Percentiles rank a stretch among this genome's conserved stretches.
phyloP scores from a whole-genome alignment of 2,113 vertebrate genomes.

The Sinocyclocheilus rhinocerous region DNA sequence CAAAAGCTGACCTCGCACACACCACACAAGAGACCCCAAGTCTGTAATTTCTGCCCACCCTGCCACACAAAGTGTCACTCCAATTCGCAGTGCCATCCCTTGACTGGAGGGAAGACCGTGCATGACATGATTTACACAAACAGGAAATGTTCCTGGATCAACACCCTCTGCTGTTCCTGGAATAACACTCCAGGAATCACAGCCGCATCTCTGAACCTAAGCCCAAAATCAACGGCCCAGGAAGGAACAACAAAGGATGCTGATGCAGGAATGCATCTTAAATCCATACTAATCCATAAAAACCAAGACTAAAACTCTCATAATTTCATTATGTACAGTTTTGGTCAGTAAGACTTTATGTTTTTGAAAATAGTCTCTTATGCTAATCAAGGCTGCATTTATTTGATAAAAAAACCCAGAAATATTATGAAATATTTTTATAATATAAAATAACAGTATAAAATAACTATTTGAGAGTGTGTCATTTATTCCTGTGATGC shows the following conservation, averaged over 20 bases:
- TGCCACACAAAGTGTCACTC: not conserved
- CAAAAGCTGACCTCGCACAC: not conserved
- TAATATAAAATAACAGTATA: too few relatives aligned
- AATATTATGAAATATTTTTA: not conserved
- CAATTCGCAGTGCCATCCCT: slow-evolving; percentile 1
- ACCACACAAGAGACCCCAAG: slow-evolving; percentile 24
- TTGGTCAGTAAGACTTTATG: not conserved
- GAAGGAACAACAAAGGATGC: not conserved
- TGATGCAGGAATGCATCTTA: not conserved
- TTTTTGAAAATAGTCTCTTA: not conserved
- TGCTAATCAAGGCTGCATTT: not conserved
- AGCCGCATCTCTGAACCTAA: not conserved
- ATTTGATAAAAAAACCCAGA: not conserved
- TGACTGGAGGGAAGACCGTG: not conserved
- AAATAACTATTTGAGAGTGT: not conserved
- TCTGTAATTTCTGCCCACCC: not conserved
- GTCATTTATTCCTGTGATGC: not conserved
- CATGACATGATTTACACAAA: not conserved
- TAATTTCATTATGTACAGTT: not conserved
- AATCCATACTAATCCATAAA: not conserved
- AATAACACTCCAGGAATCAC: not conserved
- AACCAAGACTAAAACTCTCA: not conserved
- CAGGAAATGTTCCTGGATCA: slow-evolving; percentile 10
- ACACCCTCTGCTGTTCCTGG: not conserved
- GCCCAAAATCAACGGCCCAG: not conserved